A percentile compares a stretch with the other conserved stretches of the same genome.
Conservation (phyloP, 1,140 invertebrate genomes). For the Cydia splendana region DNA sequence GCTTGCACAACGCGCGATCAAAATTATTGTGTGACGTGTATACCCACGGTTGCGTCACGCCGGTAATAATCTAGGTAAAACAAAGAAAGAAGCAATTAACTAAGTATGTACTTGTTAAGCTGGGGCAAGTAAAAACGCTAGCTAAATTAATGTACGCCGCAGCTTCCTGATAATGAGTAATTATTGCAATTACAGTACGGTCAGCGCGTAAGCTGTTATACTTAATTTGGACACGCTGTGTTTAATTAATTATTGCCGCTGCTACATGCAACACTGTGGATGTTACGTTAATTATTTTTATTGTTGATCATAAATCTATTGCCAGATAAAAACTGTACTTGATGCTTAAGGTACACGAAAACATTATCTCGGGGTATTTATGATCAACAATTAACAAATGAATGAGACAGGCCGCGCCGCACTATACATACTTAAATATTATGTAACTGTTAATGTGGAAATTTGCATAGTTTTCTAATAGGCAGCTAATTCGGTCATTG, state of each 20-base stretch:
- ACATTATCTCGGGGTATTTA: slow-evolving; percentile 1
- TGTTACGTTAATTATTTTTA: slow-evolving; percentile 43
- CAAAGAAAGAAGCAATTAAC: slow-evolving; percentile 71
- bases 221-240: slow-evolving; percentile 43
- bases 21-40: slow-evolving; percentile 52
- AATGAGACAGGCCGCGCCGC: not conserved
- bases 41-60: slow-evolving; percentile 61
- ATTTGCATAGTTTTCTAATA: slow-evolving; percentile 24
- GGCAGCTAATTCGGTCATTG: slow-evolving; percentile 18
- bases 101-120: slow-evolving; percentile 68
- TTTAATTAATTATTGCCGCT: slow-evolving; percentile 51
- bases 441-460: slow-evolving; percentile 18
- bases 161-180: slow-evolving; percentile 75
- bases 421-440: not conserved
- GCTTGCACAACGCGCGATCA: slow-evolving; percentile 61
- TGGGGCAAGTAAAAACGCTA: slow-evolving; percentile 63
- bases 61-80: slow-evolving; percentile 62
- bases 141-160: slow-evolving; percentile 67
- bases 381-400: slow-evolving; percentile 7
- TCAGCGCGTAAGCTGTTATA: slow-evolving; percentile 50
- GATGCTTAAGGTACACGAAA: slow-evolving; percentile 34
- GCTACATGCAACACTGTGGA: slow-evolving; percentile 41
- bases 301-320: slow-evolving; percentile 38
- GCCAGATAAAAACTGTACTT: slow-evolving; percentile 39
- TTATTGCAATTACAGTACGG: slow-evolving; percentile 74